A percentile compares a stretch with the other conserved stretches of the same genome.
These are phyloP conservation scores for Ptyas mucosa DNA, from an alignment of 2,113 vertebrate genomes.

Conservation along the genomic window DNA sequence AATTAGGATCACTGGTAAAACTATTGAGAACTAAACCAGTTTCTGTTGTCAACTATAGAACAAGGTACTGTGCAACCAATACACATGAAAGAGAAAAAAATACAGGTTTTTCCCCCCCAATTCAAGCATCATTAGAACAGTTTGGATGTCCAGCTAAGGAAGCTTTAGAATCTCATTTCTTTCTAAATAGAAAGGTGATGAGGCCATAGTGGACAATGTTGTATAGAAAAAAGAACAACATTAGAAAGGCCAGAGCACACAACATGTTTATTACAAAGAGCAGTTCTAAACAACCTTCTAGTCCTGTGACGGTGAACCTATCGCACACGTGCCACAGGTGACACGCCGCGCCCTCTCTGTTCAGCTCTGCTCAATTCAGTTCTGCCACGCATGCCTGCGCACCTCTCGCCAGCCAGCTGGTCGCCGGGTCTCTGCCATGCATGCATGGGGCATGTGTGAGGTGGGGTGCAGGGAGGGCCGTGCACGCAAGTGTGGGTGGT, in stretches of 20 bases:
- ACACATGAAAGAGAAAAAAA: not conserved
- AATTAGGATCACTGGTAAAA: not conserved
- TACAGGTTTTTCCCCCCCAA: not conserved
- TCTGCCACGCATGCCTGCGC: too few species aligned
- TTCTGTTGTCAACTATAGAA: not conserved
- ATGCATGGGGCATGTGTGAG: too few species aligned
- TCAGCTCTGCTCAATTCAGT: too few species aligned
- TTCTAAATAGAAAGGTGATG: too few species aligned
- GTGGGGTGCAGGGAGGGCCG: too few species aligned
- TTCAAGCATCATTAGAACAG: not conserved
- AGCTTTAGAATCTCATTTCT: not conserved
- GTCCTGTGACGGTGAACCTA: too few species aligned
- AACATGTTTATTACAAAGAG: not conserved
- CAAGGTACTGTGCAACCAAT: not conserved
- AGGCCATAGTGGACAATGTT: too few species aligned
- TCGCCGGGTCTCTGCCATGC: too few species aligned
- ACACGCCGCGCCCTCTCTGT: too few species aligned
- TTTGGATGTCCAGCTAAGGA: not conserved
- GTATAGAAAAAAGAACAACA: not conserved
- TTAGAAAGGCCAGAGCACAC: not conserved
- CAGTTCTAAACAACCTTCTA: not conserved
- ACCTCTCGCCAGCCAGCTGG: too few species aligned
- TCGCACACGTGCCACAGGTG: too few species aligned
- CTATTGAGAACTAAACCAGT: not conserved
- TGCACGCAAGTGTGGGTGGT: too few species aligned